These are phyloP conservation scores for Trissoscelio sp. DNA, from an alignment of 2,888 invertebrate genomes.

Conservation along the genomic window DNA sequence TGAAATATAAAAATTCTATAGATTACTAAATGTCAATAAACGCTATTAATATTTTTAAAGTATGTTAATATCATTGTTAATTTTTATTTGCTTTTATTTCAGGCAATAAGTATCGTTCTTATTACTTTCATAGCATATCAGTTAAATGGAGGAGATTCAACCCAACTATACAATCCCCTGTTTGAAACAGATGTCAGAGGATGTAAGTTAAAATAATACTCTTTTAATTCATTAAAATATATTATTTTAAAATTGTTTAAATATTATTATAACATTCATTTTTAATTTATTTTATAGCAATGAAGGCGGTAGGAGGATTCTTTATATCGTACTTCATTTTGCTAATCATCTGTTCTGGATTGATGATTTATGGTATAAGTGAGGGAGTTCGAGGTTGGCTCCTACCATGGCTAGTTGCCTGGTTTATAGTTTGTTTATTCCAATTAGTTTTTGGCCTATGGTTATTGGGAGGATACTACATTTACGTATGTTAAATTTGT, in stretches of 20 bases:
- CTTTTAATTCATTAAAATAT: no score
- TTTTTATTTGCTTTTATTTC: constrained; percentile 70
- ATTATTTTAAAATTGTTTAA: not conserved
- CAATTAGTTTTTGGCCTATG: constrained; percentile 92
- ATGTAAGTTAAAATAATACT: constrained; percentile 84
- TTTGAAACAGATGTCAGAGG: constrained; percentile 93
- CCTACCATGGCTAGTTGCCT: constrained; percentile 90
- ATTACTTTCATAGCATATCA: constrained; percentile 91
- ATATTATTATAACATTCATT: not conserved
- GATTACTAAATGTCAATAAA: no score
- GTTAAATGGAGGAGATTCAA: constrained; percentile 94
- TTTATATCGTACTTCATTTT: constrained; percentile 86
- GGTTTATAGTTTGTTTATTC: constrained; percentile 89
- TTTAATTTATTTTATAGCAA: constrained; percentile 84
- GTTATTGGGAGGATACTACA: constrained; percentile 95
- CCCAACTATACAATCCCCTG: constrained; percentile 93
- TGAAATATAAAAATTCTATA: no score
- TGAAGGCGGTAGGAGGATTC: constrained; percentile 88
- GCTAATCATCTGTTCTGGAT: constrained; percentile 85
- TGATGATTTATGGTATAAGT: constrained; percentile 87
- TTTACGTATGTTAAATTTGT: constrained; percentile 94
- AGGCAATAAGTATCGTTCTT: constrained; percentile 89
- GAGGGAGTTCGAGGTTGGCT: constrained; percentile 91
- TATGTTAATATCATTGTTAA: no score
- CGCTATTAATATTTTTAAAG: no score